These are phyloP conservation scores for Thalassoma bifasciatum DNA, from an alignment of 2,113 vertebrate species.

Conservation along the genomic window DNA sequence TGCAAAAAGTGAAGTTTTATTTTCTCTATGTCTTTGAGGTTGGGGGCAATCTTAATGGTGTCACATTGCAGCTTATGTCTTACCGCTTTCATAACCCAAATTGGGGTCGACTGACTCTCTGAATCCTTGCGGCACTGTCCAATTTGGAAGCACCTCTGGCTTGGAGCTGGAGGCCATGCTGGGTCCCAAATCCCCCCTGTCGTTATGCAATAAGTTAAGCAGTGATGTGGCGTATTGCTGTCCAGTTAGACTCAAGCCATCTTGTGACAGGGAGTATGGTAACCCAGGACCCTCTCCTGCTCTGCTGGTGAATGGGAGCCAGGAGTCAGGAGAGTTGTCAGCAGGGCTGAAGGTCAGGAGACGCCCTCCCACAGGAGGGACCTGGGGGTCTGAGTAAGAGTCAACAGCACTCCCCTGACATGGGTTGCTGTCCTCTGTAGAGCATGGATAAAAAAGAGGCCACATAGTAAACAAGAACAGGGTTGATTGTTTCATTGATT, in stretches of 20 bases:
- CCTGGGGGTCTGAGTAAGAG: slow-evolving; percentile 36
- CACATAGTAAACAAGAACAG: neutral
- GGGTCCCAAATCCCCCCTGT: slow-evolving; percentile 76
- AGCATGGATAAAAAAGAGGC: slow-evolving; percentile 11
- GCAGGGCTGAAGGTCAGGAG: slow-evolving; percentile 41
- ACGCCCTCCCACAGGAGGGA: slow-evolving; percentile 31
- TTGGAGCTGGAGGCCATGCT: slow-evolving; percentile 81
- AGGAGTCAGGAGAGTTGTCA: slow-evolving; percentile 46
- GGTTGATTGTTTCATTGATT: neutral
- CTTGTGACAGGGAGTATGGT: slow-evolving; percentile 62
- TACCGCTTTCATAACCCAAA: slow-evolving; percentile 75
- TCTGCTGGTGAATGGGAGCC: slow-evolving; percentile 57
- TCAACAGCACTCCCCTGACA: slow-evolving; percentile 42
- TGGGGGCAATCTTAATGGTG: too few relatives aligned
- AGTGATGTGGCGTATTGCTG: slow-evolving; percentile 85
- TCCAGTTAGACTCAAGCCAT: slow-evolving; percentile 72
- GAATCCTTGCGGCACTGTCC: slow-evolving; percentile 69
- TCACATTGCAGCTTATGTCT: slow-evolving; percentile 25
- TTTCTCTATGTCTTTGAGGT: too few relatives aligned
- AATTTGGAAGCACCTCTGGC: slow-evolving; percentile 75
- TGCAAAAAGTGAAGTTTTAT: too few relatives aligned
- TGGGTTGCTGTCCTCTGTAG: slow-evolving; percentile 54
- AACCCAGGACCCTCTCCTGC: slow-evolving; percentile 49
- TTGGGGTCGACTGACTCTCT: slow-evolving; percentile 70
- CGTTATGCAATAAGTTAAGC: slow-evolving; percentile 87